Percentiles rank a stretch among this genome's conserved stretches.
Evolutionary conservation across 2,888 invertebrate species (phyloP).

Genomic region (Tolmerus cingulatus): DNA sequence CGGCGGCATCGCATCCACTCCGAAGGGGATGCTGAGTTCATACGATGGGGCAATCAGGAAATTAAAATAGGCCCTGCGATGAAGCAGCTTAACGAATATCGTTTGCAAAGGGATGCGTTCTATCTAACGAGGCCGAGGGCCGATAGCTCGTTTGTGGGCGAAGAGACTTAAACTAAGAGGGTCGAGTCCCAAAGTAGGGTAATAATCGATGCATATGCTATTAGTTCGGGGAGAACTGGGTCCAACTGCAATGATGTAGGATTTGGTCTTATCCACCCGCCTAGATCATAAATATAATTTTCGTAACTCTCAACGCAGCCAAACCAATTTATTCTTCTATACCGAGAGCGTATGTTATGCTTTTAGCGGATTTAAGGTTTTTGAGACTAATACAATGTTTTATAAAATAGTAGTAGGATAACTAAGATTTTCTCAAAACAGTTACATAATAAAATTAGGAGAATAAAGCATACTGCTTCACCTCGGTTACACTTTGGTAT

Average conservation of each 20-base stretch:
- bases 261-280: background rate
- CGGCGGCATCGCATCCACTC: background rate
- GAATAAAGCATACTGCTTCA: too few relatives aligned
- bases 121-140: background rate
- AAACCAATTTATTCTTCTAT: background rate
- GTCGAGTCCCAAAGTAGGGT: background rate
- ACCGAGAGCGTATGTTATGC: background rate
- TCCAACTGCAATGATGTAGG: background rate
- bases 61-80: slow-evolving; percentile 38
- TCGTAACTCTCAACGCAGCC: background rate
- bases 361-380: too few relatives aligned
- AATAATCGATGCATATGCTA: background rate
- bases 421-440: too few relatives aligned
- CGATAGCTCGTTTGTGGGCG: background rate
- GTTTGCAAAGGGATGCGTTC: background rate
- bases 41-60: slow-evolving; percentile 46
- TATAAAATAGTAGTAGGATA: too few relatives aligned
- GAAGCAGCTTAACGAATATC: background rate
- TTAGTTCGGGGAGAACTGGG: background rate
- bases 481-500: too few relatives aligned
- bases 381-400: too few relatives aligned
- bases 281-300: background rate
- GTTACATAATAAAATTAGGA: too few relatives aligned
- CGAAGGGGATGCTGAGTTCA: background rate
- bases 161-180: background rate